Conservation (phyloP, 2,888 invertebrate genomes). For the Dicranocentrus wangi region DNA sequence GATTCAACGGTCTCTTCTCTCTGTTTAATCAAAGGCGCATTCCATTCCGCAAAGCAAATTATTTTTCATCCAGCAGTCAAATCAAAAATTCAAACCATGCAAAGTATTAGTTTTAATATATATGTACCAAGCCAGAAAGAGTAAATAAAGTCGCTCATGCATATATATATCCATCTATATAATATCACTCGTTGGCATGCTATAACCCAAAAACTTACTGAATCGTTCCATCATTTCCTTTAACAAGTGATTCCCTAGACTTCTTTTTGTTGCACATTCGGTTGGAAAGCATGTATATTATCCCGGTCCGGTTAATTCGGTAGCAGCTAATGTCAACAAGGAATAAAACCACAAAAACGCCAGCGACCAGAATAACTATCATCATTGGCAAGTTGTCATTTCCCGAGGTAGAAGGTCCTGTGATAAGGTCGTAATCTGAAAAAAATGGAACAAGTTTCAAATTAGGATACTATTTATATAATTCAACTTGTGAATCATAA, state of each 20-base stretch:
- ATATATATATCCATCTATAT: constrained; percentile 8
- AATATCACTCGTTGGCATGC: background rate
- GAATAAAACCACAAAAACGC: constrained; percentile 82
- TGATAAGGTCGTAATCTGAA: constrained; percentile 42
- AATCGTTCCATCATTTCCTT: constrained; percentile 53
- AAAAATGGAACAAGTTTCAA: constrained; percentile 4
- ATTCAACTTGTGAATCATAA: background rate
- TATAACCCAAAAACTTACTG: constrained; percentile 38
- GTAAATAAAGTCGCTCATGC: background rate
- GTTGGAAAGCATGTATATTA: constrained; percentile 56
- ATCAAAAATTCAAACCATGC: constrained; percentile 12
- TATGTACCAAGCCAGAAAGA: background rate
- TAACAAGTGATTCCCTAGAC: constrained; percentile 58
- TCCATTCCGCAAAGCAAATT: background rate
- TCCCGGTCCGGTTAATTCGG: constrained; percentile 79
- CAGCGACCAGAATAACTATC: constrained; percentile 85
- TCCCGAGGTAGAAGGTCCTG: constrained; percentile 26
- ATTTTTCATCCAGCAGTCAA: background rate
- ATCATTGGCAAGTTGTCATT: constrained; percentile 85
- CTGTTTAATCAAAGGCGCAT: constrained; percentile 21
- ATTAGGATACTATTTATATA: too few species aligned
- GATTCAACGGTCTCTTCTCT: constrained; percentile 66
- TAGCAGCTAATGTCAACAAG: constrained; percentile 89
- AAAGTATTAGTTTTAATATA: background rate
- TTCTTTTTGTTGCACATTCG: constrained; percentile 61